These are phyloP conservation scores for Tenualosa ilisha DNA, from an alignment of 2,797 vertebrate species.

Conservation along the genomic window DNA sequence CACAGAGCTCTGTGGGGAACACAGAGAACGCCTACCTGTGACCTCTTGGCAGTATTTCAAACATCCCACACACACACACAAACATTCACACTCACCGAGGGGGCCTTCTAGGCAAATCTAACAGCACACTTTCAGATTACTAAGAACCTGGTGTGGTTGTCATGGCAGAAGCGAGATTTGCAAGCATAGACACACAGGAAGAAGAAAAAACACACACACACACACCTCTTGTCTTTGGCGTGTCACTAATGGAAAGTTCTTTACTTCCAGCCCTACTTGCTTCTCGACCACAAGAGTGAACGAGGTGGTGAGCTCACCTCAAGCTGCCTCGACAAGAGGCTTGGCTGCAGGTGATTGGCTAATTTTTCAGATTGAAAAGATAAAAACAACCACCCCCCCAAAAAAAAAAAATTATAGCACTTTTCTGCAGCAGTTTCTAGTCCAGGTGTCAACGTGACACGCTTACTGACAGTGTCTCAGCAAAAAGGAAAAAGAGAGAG, in stretches of 20 bases:
- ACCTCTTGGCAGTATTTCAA: no score
- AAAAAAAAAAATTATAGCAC: neutral
- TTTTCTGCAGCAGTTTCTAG: neutral
- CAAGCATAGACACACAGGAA: constrained; percentile 2
- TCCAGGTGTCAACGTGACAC: neutral
- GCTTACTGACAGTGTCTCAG: neutral
- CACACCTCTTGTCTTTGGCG: neutral
- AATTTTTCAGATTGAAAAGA: neutral
- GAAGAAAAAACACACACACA: no score
- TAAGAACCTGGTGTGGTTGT: neutral
- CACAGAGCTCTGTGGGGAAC: neutral
- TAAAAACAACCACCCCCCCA: neutral
- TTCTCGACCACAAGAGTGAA: neutral
- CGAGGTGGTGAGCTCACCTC: neutral
- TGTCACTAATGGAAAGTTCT: neutral
- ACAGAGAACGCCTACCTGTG: no score
- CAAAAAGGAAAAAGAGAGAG: neutral
- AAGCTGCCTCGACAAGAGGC: neutral
- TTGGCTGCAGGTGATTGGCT: neutral
- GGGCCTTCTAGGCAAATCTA: neutral
- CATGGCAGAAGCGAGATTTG: neutral
- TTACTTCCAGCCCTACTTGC: neutral
- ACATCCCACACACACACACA: neutral
- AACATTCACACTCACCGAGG: neutral
- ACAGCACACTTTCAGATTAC: neutral